Percentiles rank a stretch among this genome's conserved stretches.
Evolutionary conservation across 2,113 vertebrate species (phyloP).

Genomic region (Puma concolor): DNA sequence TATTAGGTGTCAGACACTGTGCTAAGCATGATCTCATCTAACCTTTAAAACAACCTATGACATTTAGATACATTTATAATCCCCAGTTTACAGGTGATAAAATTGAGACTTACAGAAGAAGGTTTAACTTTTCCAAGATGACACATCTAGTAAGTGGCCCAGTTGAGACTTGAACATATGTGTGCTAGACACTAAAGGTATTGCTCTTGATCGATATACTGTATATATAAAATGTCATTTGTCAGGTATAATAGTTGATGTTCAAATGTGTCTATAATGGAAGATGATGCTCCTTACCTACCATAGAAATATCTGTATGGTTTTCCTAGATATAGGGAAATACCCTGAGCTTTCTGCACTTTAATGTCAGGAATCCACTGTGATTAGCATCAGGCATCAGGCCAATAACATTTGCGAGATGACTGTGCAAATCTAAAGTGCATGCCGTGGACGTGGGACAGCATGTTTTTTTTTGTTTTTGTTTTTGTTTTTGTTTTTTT

Average conservation of each 20-base stretch:
- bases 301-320: neutral
- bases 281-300: neutral
- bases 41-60: neutral
- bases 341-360: neutral
- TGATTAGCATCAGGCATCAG: neutral
- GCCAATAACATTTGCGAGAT: neutral
- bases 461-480: neutral
- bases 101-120: neutral
- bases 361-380: neutral
- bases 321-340: neutral
- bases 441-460: neutral
- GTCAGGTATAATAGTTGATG: neutral
- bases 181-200: neutral
- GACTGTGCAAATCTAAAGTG: neutral
- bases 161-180: neutral
- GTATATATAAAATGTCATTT: neutral
- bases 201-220: neutral
- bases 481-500: neutral
- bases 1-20: neutral
- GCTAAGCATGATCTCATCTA: neutral
- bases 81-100: neutral
- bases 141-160: neutral
- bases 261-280: neutral
- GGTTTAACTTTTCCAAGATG: conserved; percentile 30
- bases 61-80: neutral